phyloP scores from a whole-genome alignment of 2,113 vertebrate species.

The Pangasianodon hypophthalmus region DNA sequence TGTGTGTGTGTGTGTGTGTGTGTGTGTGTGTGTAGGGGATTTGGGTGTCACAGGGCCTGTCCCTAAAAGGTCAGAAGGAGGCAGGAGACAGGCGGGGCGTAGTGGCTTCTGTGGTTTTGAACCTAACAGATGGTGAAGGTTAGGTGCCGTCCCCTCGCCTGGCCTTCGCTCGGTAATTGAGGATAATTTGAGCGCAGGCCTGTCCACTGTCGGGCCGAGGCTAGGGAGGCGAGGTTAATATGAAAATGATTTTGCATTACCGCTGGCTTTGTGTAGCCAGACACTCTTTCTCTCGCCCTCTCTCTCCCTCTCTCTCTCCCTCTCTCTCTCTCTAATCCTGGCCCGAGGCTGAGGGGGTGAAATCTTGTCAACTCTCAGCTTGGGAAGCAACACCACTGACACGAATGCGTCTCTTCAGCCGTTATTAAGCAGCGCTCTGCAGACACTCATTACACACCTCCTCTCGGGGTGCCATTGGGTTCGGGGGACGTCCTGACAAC shows the following conservation, averaged over 20 bases:
- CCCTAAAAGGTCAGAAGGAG: constrained; percentile 82
- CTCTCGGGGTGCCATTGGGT: constrained; percentile 69
- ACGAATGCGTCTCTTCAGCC: constrained; percentile 77
- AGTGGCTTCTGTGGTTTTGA: constrained; percentile 81
- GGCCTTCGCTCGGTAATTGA: constrained; percentile 95
- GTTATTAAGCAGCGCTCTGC: constrained; percentile 79
- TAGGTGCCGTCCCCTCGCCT: constrained; percentile 94
- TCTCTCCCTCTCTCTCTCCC: constrained; percentile 58
- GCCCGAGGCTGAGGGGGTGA: constrained; percentile 86
- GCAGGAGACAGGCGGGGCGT: constrained; percentile 79
- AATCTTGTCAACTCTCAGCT: constrained; percentile 77
- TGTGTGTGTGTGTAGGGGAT: constrained; percentile 53
- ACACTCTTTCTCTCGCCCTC: constrained; percentile 56
- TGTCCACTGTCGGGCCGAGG: constrained; percentile 87
- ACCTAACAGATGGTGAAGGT: constrained; percentile 97
- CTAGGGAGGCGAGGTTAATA: constrained; percentile 89
- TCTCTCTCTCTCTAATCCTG: constrained; percentile 82
- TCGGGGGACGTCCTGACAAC: constrained; percentile 67
- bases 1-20: constrained; percentile 12
- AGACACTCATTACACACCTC: constrained; percentile 77
- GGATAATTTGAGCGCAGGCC: constrained; percentile 94
- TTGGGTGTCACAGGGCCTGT: constrained; percentile 72
- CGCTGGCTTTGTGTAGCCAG: constrained; percentile 78
- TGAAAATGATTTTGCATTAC: constrained; percentile 94
- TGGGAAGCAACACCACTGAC: constrained; percentile 70